Evolutionary conservation across 2,888 invertebrate species (phyloP).

Genomic region (Limenitis camilla): DNA sequence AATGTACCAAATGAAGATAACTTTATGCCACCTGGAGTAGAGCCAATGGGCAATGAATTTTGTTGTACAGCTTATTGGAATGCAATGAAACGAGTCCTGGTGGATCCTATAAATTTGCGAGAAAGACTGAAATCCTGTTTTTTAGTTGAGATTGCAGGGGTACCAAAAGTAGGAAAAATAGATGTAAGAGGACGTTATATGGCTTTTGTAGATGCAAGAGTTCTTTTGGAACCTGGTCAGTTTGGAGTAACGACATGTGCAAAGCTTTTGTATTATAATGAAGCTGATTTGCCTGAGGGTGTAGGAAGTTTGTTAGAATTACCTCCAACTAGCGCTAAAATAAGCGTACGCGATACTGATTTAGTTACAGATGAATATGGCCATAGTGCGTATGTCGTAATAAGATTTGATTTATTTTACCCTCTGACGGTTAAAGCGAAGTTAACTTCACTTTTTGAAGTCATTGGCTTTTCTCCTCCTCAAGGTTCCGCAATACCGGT

Average conservation of each 20-base stretch:
- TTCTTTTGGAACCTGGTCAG: constrained; percentile 51
- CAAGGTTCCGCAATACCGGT: constrained; percentile 32
- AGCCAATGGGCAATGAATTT: constrained; percentile 23
- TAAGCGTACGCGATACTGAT: constrained; percentile 42
- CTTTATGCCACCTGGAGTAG: constrained; percentile 45
- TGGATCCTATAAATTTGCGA: constrained; percentile 39
- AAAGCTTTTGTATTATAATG: constrained; percentile 43
- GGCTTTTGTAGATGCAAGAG: constrained; percentile 50
- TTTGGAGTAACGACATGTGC: constrained; percentile 44
- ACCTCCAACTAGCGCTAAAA: constrained; percentile 54
- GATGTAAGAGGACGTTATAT: constrained; percentile 57
- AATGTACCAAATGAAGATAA: constrained; percentile 44
- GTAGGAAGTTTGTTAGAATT: constrained; percentile 45
- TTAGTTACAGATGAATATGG: constrained; percentile 43
- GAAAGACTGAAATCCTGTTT: constrained; percentile 41
- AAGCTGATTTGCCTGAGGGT: constrained; percentile 38
- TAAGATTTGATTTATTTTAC: constrained; percentile 54
- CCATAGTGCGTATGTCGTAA: constrained; percentile 43
- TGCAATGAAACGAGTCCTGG: constrained; percentile 53
- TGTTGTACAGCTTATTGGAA: constrained; percentile 59
- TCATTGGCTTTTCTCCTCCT: constrained; percentile 41
- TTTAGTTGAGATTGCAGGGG: constrained; percentile 57
- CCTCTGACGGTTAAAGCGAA: constrained; percentile 45
- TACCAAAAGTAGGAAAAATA: constrained; percentile 50
- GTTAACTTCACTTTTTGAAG: constrained; percentile 41